Percentiles rank a stretch among this genome's conserved stretches.
Conservation (phyloP, 2,113 vertebrate genomes). For the rat (Rattus norvegicus) region DNA sequence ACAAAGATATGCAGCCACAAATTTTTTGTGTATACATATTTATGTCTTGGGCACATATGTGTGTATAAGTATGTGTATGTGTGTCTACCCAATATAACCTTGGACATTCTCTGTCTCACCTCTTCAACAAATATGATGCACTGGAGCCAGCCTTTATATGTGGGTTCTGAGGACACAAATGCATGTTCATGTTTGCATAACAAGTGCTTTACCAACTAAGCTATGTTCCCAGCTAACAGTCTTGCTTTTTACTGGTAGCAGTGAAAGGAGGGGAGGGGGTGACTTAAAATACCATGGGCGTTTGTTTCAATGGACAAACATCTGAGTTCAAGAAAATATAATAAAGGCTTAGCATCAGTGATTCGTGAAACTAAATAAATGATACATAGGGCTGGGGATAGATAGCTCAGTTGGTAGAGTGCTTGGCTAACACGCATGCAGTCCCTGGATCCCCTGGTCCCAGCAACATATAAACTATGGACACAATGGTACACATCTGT, state of each 20-base stretch:
- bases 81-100: not conserved
- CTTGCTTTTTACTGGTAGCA: not conserved
- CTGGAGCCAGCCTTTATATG: not conserved
- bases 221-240: not conserved
- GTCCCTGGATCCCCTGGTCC: not conserved
- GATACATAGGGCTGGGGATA: not conserved
- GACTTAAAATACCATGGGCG: not conserved
- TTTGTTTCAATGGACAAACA: not conserved
- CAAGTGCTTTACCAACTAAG: not conserved
- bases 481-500: not conserved
- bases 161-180: not conserved
- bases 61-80: not conserved
- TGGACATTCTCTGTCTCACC: not conserved
- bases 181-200: not conserved
- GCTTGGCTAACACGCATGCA: not conserved
- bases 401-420: not conserved
- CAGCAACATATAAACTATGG: not conserved
- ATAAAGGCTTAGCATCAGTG: not conserved
- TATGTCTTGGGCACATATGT: not conserved
- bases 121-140: not conserved
- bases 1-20: conserved; percentile 9
- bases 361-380: conserved; percentile 45
- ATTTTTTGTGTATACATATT: not conserved
- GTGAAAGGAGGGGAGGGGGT: not conserved
- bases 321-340: conserved; percentile 6